Evolutionary conservation across 2,113 vertebrate species (phyloP).

Genomic region (Camelus dromedarius): DNA sequence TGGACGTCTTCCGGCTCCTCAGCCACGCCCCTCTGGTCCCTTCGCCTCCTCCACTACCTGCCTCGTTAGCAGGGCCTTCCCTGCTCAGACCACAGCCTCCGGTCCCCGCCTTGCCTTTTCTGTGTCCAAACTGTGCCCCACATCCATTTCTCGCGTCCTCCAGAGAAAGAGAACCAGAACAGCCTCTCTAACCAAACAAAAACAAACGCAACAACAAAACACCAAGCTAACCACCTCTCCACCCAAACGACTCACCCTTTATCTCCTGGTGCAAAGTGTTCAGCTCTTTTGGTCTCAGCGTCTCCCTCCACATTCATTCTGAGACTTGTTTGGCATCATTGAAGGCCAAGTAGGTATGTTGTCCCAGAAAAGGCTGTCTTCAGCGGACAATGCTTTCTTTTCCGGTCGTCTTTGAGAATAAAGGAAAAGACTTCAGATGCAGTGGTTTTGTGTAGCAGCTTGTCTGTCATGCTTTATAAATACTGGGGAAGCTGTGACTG

Average conservation of each 20-base stretch:
- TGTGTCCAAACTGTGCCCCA: background rate
- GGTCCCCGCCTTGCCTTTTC: background rate
- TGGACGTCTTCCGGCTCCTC: background rate
- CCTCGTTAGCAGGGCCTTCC: background rate
- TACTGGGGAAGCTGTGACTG: constrained; percentile 98
- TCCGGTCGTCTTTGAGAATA: constrained; percentile 94
- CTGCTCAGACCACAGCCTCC: background rate
- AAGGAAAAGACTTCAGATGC: constrained; percentile 93
- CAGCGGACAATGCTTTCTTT: constrained; percentile 93
- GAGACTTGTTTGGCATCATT: background rate
- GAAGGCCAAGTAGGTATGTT: background rate
- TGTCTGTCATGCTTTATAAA: constrained; percentile 97
- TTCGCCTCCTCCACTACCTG: background rate
- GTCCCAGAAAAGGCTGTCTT: background rate
- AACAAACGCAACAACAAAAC: background rate
- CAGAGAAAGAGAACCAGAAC: background rate
- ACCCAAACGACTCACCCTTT: too few species aligned
- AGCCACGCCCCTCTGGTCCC: accelerated
- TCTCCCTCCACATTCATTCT: background rate
- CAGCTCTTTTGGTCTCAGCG: background rate
- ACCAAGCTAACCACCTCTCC: background rate
- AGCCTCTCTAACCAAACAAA: background rate
- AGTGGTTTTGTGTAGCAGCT: constrained; percentile 96
- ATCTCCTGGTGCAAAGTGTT: background rate
- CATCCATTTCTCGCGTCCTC: background rate